Evolutionary conservation across 2,888 invertebrate genomes (phyloP), one percentile per base, ranked within the genome.

Genomic region (Ischnura elegans): DNA sequence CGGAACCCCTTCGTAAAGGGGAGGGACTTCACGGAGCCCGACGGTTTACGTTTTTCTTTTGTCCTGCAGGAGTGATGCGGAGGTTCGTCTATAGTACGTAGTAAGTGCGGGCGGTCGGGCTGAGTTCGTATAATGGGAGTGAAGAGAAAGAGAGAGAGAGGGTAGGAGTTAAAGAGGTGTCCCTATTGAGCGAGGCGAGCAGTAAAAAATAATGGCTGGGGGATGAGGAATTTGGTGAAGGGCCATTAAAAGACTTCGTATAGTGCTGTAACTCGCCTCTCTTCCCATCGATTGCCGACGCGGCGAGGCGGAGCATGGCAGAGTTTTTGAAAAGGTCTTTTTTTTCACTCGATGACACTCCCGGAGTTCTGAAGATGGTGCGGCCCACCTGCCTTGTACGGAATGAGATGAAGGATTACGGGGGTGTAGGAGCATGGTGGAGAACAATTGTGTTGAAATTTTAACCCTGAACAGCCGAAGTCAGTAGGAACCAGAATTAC

Each of bases 201-300:
- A 4, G 85, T 85, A 85, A 85, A 85, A 61, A 43, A 85, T 85
- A 85, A 85, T 85, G 85, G 85, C 5, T n/a, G n/a, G 61, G 61
- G 19, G 61, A 61, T 21, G 61, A 19, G 25, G 8, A 61, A 61
- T 85, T 42, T 43, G 42, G 85, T 43, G 85, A 85, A 36, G 85
- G 85, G 85, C 85, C 85, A 85, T 85, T 85, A 85, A 85, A 85
- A 85, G 43, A 43, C 61, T n/a, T n/a, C 21, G 19, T 61, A 61
- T 61, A 61, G 43, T 85, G 42, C 85, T 29, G 43, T 42, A 36
- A 36, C 42, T 85, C 42, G 85, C 85, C 36, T 25, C 42, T 43
- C 42, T 13, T 3, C 19, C 61, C 61, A 61, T 61, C 25, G 61
- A 61, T 61, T 61, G 61, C 25, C 85, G 2, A 85, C n/a, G 43